Evolutionary conservation across 1,140 invertebrate genomes (phyloP).

Genomic region (Drosophila ambigua): DNA sequence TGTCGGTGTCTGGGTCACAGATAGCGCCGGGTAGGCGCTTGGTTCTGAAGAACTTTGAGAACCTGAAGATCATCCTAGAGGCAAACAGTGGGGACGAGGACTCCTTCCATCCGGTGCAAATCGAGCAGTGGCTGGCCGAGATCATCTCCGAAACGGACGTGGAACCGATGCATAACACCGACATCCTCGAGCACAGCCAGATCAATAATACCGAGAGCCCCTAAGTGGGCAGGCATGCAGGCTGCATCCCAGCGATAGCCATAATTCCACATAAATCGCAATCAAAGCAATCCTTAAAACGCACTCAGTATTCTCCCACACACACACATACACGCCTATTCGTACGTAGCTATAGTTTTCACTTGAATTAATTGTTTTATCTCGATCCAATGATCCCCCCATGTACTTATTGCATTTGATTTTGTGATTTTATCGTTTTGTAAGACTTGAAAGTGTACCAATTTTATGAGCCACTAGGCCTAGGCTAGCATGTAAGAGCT

Average conservation of each 20-base stretch:
- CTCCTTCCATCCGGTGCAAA: conserved; percentile 84
- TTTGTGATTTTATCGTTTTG: conserved; percentile 40
- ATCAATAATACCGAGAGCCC: conserved; percentile 68
- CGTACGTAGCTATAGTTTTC: conserved; percentile 21
- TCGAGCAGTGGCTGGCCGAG: conserved; percentile 86
- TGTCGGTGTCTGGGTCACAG: conserved; percentile 45
- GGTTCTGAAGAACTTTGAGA: conserved; percentile 80
- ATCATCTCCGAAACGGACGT: conserved; percentile 86
- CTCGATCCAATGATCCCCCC: neutral
- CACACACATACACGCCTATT: conserved; percentile 2
- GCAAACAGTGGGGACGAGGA: conserved; percentile 73
- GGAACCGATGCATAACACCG: conserved; percentile 85
- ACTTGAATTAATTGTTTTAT: neutral
- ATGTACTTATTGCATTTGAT: conserved; percentile 40
- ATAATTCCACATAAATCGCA: conserved; percentile 6
- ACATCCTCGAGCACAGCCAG: conserved; percentile 84
- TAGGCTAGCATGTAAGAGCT: conserved; percentile 5
- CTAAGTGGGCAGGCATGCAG: conserved; percentile 20
- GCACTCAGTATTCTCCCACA: conserved; percentile 59
- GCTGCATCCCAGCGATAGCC: too few species aligned
- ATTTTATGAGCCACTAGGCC: conserved; percentile 30
- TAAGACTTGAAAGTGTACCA: conserved; percentile 35
- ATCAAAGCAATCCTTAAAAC: conserved; percentile 22
- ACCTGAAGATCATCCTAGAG: conserved; percentile 73
- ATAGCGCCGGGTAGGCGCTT: conserved; percentile 64